Base-by-base conservation (phyloP, 2,113 vertebrate species). In the Eulemur macaco region DNA sequence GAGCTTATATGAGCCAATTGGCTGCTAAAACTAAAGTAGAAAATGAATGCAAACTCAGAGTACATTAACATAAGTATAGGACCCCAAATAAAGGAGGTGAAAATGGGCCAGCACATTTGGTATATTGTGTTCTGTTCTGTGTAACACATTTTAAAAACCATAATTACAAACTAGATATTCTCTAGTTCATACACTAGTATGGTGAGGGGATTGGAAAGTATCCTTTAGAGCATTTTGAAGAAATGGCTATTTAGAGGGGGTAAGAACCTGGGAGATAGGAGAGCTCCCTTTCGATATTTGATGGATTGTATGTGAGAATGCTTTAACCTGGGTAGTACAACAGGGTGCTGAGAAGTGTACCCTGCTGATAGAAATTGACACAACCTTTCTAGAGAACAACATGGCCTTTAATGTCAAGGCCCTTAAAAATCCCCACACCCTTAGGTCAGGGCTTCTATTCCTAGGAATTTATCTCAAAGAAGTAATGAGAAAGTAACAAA, bases 401-500 rank as follows among this genome's bases (percentile, higher is more conserved):
- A 10, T 15, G 39, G 29, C 12, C 39, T 34, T 84, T 27, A 2
- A 31, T 8, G 34, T 18, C 12, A 34, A 63, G 5, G 5, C 7
- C 60, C 47, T 64, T 63, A 31, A 42, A 77, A 74, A 13, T n/a
- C 18, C 9, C 39, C 14, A 25, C 12, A 1, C 23, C 39, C 45
- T 27, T 52, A 69, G 56, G 34, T 21, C 66, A 60, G 56, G 68
- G n/a, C 60, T 78, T 80, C 76, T 42, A 9, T 27, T 88, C 4
- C 82, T 63, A 66, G 58, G 29, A 83, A 56, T 60, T 54, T 47
- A 85, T 78, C 54, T 84, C 52, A 76, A 54, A 92, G 52, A 90
- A 87, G 50, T 27, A 37, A 74, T 76, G 27, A 20, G 73, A 78
- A 80, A 6, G 3, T 27, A 29, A 37, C 34, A 39, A 68, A 84